Conservation (phyloP, 2,888 invertebrate species). For the Falcaria lacertinaria region DNA sequence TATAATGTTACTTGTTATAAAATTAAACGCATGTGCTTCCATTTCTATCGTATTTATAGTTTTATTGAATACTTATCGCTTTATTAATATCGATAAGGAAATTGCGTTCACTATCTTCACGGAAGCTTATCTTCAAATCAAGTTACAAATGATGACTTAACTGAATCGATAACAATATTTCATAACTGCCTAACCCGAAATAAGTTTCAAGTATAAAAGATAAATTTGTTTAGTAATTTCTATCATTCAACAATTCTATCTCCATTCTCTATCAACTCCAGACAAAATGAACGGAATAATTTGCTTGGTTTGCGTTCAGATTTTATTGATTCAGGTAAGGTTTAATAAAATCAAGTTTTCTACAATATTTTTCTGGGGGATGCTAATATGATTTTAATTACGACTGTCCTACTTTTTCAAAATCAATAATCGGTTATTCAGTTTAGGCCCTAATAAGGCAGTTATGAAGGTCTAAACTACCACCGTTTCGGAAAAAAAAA, state of each 20-base stretch:
- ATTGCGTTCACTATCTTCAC: not conserved
- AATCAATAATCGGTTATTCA: too few species aligned
- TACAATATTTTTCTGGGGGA: too few species aligned
- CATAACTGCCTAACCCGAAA: not conserved
- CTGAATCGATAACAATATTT: too few species aligned
- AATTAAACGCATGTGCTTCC: too few species aligned
- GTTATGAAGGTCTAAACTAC: too few species aligned
- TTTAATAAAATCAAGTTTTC: too few species aligned
- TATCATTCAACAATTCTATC: not conserved
- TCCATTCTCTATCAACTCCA: not conserved
- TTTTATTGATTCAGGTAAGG: constrained; percentile 32
- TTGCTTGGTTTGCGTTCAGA: constrained; percentile 25
- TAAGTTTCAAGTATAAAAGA: not conserved
- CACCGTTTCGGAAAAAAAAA: too few species aligned
- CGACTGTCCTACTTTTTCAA: too few species aligned
- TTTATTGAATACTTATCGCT: not conserved
- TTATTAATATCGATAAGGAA: not conserved
- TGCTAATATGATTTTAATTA: too few species aligned
- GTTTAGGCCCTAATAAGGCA: too few species aligned
- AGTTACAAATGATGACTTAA: constrained; percentile 16
- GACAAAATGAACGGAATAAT: constrained; percentile 28
- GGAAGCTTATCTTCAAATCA: not conserved
- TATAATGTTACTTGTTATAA: too few species aligned
- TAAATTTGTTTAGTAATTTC: not conserved
- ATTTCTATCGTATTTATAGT: too few species aligned